Conservation (phyloP, 2,113 vertebrate genomes). For the Turdus rufiventris region DNA sequence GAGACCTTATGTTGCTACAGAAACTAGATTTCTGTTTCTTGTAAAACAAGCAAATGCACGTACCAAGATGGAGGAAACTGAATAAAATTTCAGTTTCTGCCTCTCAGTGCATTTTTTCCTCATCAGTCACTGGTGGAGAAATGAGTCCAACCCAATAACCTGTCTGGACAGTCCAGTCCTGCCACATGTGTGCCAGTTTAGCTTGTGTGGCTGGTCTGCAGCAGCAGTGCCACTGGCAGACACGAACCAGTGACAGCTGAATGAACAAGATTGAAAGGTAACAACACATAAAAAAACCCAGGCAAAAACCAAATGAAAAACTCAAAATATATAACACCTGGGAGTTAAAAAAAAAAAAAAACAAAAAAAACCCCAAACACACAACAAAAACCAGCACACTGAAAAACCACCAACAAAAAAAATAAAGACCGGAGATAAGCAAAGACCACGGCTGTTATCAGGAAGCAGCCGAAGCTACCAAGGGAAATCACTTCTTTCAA, state of each 20-base stretch:
- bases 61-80: background rate
- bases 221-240: background rate
- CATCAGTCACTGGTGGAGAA: background rate
- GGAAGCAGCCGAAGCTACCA: background rate
- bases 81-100: background rate
- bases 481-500: background rate
- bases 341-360: background rate
- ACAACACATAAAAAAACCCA: background rate
- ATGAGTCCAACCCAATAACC: accelerated
- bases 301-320: background rate
- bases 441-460: background rate
- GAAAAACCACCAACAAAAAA: background rate
- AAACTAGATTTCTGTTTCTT: background rate
- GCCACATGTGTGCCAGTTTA: accelerated
- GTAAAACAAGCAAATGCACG: background rate
- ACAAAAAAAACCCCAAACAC: background rate
- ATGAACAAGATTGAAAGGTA: background rate
- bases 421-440: background rate
- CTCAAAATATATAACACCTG: accelerated
- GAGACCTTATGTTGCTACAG: background rate
- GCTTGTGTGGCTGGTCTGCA: accelerated
- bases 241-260: background rate
- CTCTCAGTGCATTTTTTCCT: background rate
- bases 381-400: background rate
- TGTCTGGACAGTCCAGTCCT: background rate